A percentile compares a stretch with the other conserved stretches of the same genome.
phyloP scores from a whole-genome alignment of 2,113 vertebrate genomes.

The Pseudois nayaur region DNA sequence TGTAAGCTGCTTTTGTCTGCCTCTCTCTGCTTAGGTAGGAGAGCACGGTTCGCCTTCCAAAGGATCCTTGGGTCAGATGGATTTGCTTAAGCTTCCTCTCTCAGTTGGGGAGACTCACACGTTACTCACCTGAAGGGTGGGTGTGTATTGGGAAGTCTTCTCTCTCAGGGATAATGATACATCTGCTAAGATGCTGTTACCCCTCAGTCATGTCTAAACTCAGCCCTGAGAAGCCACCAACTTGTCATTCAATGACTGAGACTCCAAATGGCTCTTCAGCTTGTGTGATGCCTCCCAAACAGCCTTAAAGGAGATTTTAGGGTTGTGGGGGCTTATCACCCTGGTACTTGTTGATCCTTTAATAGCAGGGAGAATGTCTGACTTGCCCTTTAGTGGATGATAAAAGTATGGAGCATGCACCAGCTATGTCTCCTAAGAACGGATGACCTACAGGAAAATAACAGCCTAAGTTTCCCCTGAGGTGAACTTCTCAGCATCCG shows the following conservation, averaged over 20 bases:
- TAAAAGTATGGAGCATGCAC: slow-evolving; percentile 39
- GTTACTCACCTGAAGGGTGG: slow-evolving; percentile 6
- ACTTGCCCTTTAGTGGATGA: slow-evolving; percentile 42
- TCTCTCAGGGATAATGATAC: slow-evolving; percentile 5
- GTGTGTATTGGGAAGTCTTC: not conserved
- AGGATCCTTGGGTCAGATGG: not conserved
- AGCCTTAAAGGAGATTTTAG: slow-evolving; percentile 36
- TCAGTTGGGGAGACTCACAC: not conserved
- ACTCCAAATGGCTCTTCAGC: slow-evolving; percentile 3
- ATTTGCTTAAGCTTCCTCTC: slow-evolving; percentile 9
- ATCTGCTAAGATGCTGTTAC: not conserved
- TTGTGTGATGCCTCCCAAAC: slow-evolving; percentile 10
- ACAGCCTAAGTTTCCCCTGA: not conserved
- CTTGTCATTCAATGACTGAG: not conserved
- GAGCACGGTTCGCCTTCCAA: not conserved
- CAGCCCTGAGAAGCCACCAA: slow-evolving; percentile 27
- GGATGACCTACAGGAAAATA: slow-evolving; percentile 38
- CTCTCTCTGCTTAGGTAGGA: not conserved
- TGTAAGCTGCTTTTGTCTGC: slow-evolving; percentile 83
- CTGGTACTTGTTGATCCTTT: slow-evolving; percentile 7
- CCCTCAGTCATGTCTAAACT: slow-evolving; percentile 37
- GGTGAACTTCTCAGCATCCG: slow-evolving; percentile 22
- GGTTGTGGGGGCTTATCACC: not conserved
- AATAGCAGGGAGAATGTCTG: slow-evolving; percentile 30
- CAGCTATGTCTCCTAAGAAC: not conserved